These are phyloP conservation scores for Lamellibrachia luymesi DNA, from an alignment of 1,140 invertebrate genomes.

Conservation along the genomic window DNA sequence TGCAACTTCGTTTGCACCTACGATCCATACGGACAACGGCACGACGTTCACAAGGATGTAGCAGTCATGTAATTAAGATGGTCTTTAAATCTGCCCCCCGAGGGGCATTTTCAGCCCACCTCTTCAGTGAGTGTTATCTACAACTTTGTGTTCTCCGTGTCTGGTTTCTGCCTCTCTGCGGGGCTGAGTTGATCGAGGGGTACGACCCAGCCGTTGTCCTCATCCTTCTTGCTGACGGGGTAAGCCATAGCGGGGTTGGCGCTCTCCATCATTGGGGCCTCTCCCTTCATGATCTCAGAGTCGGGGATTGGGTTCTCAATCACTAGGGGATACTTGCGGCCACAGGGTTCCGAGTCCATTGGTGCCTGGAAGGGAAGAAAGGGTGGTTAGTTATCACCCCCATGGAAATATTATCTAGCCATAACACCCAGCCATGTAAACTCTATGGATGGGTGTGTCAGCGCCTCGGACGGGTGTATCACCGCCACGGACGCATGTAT, in stretches of 20 bases:
- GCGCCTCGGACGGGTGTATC: too few species aligned
- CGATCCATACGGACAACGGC: background rate
- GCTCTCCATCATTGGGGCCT: slow-evolving; percentile 22
- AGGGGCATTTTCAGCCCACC: background rate
- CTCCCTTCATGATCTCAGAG: slow-evolving; percentile 15
- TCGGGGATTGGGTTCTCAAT: slow-evolving; percentile 19
- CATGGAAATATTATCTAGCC: too few species aligned
- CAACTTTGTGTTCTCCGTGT: slow-evolving; percentile 22
- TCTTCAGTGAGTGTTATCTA: background rate
- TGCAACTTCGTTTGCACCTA: background rate
- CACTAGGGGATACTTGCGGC: background rate
- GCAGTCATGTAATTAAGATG: background rate
- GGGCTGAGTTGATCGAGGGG: slow-evolving; percentile 18
- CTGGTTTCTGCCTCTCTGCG: slow-evolving; percentile 16
- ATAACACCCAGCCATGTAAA: too few species aligned
- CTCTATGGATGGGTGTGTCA: too few species aligned
- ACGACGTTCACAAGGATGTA: background rate
- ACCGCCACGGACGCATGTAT: too few species aligned
- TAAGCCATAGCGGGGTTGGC: slow-evolving; percentile 18
- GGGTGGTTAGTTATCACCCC: background rate
- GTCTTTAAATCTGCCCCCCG: background rate
- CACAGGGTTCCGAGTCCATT: background rate
- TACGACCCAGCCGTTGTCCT: slow-evolving; percentile 20
- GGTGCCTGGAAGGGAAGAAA: slow-evolving; percentile 2
- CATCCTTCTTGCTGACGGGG: slow-evolving; percentile 14